These are phyloP conservation scores for Lepus timidus DNA, from an alignment of 2,113 vertebrate species.

Conservation along the genomic window DNA sequence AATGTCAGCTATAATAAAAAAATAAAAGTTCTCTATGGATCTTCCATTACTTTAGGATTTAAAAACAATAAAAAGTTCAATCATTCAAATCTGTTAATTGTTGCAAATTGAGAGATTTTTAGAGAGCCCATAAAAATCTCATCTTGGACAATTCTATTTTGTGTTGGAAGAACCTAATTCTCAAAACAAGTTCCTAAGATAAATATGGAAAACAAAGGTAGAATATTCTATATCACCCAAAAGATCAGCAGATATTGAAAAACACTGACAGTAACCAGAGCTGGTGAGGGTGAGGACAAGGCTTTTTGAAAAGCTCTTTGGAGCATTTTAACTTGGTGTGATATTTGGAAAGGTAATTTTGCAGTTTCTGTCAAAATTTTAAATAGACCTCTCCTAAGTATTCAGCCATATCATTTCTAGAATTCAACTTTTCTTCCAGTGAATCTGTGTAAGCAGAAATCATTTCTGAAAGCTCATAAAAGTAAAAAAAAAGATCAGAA, in stretches of 20 bases:
- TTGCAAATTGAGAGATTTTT: background rate
- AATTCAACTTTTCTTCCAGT: background rate
- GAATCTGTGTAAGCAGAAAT: background rate
- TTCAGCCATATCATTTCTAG: background rate
- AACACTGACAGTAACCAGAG: background rate
- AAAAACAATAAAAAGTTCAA: constrained; percentile 25
- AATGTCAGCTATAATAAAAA: background rate
- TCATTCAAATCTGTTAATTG: background rate
- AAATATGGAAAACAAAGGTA: background rate
- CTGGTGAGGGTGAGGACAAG: background rate
- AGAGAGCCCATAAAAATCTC: background rate
- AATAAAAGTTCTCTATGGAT: constrained; percentile 13
- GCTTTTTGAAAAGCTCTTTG: background rate
- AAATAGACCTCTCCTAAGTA: background rate
- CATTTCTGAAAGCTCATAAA: background rate
- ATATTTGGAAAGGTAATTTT: background rate
- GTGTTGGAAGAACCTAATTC: background rate
- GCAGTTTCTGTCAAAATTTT: background rate
- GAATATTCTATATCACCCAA: background rate
- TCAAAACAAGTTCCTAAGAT: background rate
- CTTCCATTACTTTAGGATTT: constrained; percentile 31
- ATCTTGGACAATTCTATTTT: constrained; percentile 19
- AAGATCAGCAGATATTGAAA: background rate
- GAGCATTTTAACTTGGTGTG: background rate
- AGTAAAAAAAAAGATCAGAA: background rate